Conservation (phyloP, 2,113 vertebrate genomes). For the Phocoena phocoena region DNA sequence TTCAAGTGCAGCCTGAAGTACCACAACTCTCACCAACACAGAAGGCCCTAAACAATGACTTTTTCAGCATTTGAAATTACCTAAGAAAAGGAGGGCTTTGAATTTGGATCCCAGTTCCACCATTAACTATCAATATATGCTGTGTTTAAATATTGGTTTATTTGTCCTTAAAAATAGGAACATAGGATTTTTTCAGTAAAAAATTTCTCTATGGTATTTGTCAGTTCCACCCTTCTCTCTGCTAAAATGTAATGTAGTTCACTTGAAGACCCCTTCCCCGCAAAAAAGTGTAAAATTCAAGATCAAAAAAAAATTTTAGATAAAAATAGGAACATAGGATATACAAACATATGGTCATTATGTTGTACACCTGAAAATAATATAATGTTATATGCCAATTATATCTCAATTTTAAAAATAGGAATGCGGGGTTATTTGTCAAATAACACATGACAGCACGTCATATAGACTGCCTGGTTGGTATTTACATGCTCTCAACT, state of each 20-base stretch:
- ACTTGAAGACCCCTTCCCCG: background rate
- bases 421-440: background rate
- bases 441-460: background rate
- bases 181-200: background rate
- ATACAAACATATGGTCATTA: background rate
- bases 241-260: background rate
- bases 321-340: background rate
- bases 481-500: background rate
- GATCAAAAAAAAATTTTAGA: background rate
- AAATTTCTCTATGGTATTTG: background rate
- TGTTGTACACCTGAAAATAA: background rate
- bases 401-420: background rate
- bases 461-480: background rate
- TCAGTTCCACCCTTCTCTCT: background rate
- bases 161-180: background rate
- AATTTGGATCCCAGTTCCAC: background rate
- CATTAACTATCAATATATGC: background rate
- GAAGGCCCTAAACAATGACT: background rate
- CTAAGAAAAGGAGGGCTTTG: background rate
- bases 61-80: conserved; percentile 10
- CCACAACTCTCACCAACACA: background rate
- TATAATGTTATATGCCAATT: background rate
- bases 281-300: background rate
- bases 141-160: background rate
- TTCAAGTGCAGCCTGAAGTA: background rate